These are phyloP conservation scores for Cistogaster globosa DNA, from an alignment of 2,888 invertebrate genomes.

Conservation along the genomic window DNA sequence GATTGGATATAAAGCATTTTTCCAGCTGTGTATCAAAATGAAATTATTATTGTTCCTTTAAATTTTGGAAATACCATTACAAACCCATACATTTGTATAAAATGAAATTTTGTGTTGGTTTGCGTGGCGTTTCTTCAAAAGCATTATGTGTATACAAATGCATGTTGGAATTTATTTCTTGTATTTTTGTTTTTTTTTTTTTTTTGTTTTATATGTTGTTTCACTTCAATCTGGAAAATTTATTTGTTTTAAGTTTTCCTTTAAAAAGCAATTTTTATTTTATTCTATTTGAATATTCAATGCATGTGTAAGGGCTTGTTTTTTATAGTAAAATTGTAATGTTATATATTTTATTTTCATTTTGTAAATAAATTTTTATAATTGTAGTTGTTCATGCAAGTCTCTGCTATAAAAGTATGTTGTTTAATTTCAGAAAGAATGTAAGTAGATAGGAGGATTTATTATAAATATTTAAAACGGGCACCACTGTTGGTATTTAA, in stretches of 20 bases:
- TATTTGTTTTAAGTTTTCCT: slow-evolving; percentile 67
- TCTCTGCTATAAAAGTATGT: slow-evolving; percentile 5
- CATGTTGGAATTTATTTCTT: slow-evolving; percentile 14
- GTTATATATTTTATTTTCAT: slow-evolving; percentile 25
- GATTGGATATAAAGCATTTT: slow-evolving; percentile 69
- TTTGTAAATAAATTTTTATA: slow-evolving; percentile 3
- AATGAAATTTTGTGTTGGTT: background rate
- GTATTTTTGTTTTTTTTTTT: slow-evolving; percentile 13
- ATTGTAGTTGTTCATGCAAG: slow-evolving; percentile 22
- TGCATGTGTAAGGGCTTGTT: background rate
- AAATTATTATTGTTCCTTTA: slow-evolving; percentile 60
- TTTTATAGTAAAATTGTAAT: slow-evolving; percentile 48
- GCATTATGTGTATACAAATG: slow-evolving; percentile 30
- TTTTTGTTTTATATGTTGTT: slow-evolving; percentile 14
- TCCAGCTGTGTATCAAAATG: slow-evolving; percentile 67
- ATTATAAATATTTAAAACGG: slow-evolving; percentile 18
- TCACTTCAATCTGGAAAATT: slow-evolving; percentile 48
- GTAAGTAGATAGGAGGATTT: background rate
- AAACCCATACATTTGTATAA: background rate
- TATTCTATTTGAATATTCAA: background rate
- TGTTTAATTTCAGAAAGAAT: slow-evolving; percentile 3
- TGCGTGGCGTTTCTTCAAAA: slow-evolving; percentile 5
- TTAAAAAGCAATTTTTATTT: slow-evolving; percentile 48
- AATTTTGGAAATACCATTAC: slow-evolving; percentile 22
- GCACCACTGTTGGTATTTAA: slow-evolving; percentile 60